Percentiles rank a stretch among this genome's conserved stretches.
Conservation (phyloP, 1,140 invertebrate genomes). For the Drosophila prosaltans region DNA sequence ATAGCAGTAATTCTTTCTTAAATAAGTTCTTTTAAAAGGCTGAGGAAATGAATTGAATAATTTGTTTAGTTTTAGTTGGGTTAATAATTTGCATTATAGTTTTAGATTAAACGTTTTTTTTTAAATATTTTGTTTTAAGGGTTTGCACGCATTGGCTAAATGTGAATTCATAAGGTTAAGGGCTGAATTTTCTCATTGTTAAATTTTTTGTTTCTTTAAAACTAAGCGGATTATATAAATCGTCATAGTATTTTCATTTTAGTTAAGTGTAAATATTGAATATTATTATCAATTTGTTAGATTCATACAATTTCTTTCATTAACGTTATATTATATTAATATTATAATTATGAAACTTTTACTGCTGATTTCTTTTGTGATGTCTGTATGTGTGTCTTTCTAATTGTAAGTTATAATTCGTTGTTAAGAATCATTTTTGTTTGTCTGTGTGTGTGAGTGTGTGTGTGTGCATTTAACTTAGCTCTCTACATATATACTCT, state of each 20-base stretch:
- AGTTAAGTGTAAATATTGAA: constrained; percentile 49
- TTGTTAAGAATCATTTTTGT: constrained; percentile 48
- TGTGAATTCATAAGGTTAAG: constrained; percentile 2
- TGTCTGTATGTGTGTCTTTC: constrained; percentile 40
- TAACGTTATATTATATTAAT: constrained; percentile 12
- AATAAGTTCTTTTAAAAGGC: constrained; percentile 8
- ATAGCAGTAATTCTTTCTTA: constrained; percentile 3
- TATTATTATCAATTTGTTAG: constrained; percentile 61
- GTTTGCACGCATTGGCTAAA: background rate
- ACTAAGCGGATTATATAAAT: constrained; percentile 20
- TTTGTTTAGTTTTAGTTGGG: constrained; percentile 10
- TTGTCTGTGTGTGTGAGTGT: constrained; percentile 27
- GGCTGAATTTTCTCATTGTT: constrained; percentile 12
- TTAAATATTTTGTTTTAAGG: background rate
- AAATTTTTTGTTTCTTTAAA: constrained; percentile 1
- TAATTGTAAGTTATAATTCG: constrained; percentile 53
- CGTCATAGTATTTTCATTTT: constrained; percentile 13
- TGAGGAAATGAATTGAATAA: constrained; percentile 33
- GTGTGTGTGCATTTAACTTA: constrained; percentile 69
- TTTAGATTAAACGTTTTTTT: background rate
- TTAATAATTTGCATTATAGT: constrained; percentile 1
- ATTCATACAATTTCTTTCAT: constrained; percentile 43
- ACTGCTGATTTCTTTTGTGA: constrained; percentile 61
- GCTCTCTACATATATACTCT: constrained; percentile 58
- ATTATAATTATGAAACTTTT: constrained; percentile 21